Base-by-base conservation (phyloP, 2,797 vertebrate species). In the Malacoctenus gilli region DNA sequence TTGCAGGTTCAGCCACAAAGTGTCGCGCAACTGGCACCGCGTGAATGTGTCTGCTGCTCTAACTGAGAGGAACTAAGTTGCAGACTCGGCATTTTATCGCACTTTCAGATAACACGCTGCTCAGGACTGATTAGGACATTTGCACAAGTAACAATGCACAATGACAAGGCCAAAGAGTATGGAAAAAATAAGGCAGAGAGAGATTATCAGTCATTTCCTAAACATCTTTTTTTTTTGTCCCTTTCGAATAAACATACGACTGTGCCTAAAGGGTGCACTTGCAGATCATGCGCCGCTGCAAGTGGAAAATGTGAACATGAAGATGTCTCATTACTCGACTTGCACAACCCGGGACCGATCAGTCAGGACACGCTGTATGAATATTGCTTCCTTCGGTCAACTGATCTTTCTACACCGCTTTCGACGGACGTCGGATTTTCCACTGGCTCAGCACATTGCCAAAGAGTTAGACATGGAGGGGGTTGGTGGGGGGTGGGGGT, bases 361-460 rank as follows among this genome's bases (percentile, higher is more conserved):
- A 79, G 72, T 41, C 53, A 79, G 80, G 75, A 85, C 72, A 57
- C 19, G 25, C 49, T 53, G 77, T 75, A 77, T 87, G 88, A 90
- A 84, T 87, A 90, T 84, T 86, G 68, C 76, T 87, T 89, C 87
- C 89, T 87, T 55, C 64, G 77, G 87, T 88, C 86, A 85, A 80
- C 62, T 53, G 14, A 80, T 87, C 87, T 86, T 70, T 84, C 69
- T 75, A 30, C 69, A 77, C 68, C 42, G 68, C 71, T 77, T 80
- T 83, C 60, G 75, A 64, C 60, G 37, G 78, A 85, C 72, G 53
- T 70, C 19, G 63, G 50, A 80, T 89, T 92, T 92, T 91, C 92
- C 92, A 92, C 90, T 85, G 77, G 79, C 84, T 91, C 90, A 92
- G 91, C 89, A 91, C 64, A 79, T 88, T 85, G 72, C 73, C 66